Evolutionary conservation across 1,140 invertebrate genomes (phyloP).

Genomic region (Nephila pilipes): DNA sequence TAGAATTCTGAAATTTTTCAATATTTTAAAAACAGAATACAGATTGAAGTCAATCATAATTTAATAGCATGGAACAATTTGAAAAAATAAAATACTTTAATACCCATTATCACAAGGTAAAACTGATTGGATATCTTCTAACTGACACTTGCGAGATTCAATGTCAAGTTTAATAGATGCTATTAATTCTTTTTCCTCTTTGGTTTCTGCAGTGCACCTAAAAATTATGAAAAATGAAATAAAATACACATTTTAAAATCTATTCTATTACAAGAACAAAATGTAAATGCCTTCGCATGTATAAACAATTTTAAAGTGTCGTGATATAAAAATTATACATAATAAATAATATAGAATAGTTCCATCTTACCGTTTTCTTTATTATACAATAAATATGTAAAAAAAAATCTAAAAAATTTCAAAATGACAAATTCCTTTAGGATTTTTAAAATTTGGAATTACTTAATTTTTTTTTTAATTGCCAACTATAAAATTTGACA

Average conservation of each 20-base stretch:
- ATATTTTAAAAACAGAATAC: not conserved
- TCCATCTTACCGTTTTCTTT: too few relatives aligned
- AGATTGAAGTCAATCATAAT: not conserved
- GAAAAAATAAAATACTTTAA: not conserved
- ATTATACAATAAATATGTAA: too few relatives aligned
- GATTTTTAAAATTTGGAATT: too few relatives aligned
- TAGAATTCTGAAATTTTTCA: not conserved
- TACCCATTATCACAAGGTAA: constrained; percentile 91
- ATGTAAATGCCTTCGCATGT: too few relatives aligned
- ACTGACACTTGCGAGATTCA: constrained; percentile 88
- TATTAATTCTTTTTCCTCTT: constrained; percentile 79
- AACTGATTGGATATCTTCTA: constrained; percentile 92
- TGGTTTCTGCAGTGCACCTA: constrained; percentile 78
- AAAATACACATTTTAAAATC: not conserved
- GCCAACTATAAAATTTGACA: too few relatives aligned
- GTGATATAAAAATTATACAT: too few relatives aligned
- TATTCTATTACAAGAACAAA: too few relatives aligned
- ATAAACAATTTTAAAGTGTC: too few relatives aligned
- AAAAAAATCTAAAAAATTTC: too few relatives aligned
- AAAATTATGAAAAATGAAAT: constrained; percentile 54
- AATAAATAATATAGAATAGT: too few relatives aligned
- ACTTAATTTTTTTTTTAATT: too few relatives aligned
- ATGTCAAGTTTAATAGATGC: constrained; percentile 87
- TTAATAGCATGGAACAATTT: not conserved
- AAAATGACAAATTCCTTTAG: too few relatives aligned